These are phyloP conservation scores for Orgyia antiqua DNA, from an alignment of 2,888 invertebrate species.

Conservation along the genomic window DNA sequence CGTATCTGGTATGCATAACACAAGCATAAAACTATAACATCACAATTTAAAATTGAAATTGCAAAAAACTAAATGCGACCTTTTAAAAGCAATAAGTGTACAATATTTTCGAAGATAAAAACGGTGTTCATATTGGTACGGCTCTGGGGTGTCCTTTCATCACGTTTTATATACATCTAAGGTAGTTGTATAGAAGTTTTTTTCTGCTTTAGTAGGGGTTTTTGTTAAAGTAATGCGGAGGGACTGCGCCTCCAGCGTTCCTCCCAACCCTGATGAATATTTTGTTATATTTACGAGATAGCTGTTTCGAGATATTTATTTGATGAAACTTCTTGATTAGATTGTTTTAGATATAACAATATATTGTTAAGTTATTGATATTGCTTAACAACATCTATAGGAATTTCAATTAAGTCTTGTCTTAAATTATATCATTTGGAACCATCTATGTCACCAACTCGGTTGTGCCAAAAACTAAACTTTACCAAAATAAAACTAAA, in stretches of 20 bases:
- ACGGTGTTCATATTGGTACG: constrained; percentile 35
- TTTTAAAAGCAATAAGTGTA: too few relatives aligned
- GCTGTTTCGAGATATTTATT: constrained; percentile 22
- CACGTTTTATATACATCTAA: constrained; percentile 46
- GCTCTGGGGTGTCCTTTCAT: constrained; percentile 42
- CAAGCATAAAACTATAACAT: too few relatives aligned
- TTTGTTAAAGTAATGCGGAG: constrained; percentile 33
- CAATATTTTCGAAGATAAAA: constrained; percentile 24
- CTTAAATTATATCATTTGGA: too few relatives aligned
- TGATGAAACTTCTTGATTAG: constrained; percentile 28
- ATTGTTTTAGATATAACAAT: constrained; percentile 13
- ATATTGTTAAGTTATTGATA: constrained; percentile 16
- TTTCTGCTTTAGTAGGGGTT: constrained; percentile 44
- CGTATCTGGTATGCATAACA: too few relatives aligned
- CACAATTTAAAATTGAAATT: too few relatives aligned
- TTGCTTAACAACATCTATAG: too few relatives aligned
- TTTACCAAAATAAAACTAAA: too few relatives aligned
- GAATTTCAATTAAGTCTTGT: too few relatives aligned
- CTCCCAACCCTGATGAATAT: constrained; percentile 30
- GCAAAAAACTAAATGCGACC: too few relatives aligned
- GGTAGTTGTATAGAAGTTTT: constrained; percentile 47
- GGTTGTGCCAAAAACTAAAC: too few relatives aligned
- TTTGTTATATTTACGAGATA: constrained; percentile 34
- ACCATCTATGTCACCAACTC: too few relatives aligned
- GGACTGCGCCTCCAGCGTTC: constrained; percentile 20